A percentile compares a stretch with the other conserved stretches of the same genome.
Conservation (phyloP, 2,113 vertebrate genomes). For the Climacteris rufus region DNA sequence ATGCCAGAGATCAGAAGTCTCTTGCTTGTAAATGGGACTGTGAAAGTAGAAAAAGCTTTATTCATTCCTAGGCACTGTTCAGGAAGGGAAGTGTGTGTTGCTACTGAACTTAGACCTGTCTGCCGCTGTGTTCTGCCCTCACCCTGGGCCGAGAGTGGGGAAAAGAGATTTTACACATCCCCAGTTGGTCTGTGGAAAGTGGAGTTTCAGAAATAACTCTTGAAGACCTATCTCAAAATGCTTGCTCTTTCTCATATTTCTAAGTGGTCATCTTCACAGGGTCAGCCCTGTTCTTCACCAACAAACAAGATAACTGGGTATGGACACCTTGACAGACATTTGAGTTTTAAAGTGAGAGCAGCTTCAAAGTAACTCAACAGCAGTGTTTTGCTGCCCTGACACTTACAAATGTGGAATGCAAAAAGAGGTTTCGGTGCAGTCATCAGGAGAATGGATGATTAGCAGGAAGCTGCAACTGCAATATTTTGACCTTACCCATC, state of each 20-base stretch:
- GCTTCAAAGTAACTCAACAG: neutral
- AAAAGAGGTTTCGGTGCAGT: neutral
- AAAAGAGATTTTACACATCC: neutral
- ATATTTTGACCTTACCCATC: neutral
- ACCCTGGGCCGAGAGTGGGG: neutral
- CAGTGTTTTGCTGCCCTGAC: neutral
- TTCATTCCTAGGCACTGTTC: neutral
- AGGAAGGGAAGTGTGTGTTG: neutral
- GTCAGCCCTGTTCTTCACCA: neutral
- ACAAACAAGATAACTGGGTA: neutral
- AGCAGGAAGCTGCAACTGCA: neutral
- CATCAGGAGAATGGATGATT: neutral
- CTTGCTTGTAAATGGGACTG: neutral
- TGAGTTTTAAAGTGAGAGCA: neutral
- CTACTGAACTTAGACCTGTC: neutral
- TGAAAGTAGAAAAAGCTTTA: neutral
- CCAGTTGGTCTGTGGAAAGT: neutral
- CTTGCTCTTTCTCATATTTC: neutral
- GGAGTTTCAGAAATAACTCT: neutral
- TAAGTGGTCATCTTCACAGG: neutral
- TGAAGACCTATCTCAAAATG: neutral
- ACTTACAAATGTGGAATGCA: neutral
- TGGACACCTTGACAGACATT: neutral
- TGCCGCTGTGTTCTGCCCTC: neutral
- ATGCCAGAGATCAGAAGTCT: neutral